Evolutionary conservation across 2,888 invertebrate species (phyloP).

Genomic region (Dione vanillae): DNA sequence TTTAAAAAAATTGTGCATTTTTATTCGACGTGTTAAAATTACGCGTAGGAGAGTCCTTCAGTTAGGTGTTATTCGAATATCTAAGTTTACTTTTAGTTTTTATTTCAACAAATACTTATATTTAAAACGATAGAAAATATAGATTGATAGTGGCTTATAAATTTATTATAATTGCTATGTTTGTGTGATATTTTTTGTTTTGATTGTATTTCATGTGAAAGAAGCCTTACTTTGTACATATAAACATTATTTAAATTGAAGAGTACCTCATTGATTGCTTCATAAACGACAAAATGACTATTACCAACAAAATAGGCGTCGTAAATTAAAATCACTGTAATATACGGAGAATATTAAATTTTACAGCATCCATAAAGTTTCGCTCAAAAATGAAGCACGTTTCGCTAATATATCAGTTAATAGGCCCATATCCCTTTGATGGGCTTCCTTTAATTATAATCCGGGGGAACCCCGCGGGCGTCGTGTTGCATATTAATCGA

Average conservation of each 20-base stretch:
- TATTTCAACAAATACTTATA: not conserved
- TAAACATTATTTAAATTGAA: slow-evolving; percentile 13
- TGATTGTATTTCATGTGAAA: not conserved
- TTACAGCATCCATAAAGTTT: slow-evolving; percentile 32
- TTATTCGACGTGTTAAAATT: not conserved
- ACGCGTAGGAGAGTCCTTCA: not conserved
- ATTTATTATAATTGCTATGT: not conserved
- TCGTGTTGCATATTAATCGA: slow-evolving; percentile 63
- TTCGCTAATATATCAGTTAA: slow-evolving; percentile 64
- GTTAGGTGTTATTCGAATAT: slow-evolving; percentile 5
- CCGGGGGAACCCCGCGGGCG: slow-evolving; percentile 55
- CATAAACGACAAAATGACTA: slow-evolving; percentile 19
- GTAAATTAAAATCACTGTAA: slow-evolving; percentile 30
- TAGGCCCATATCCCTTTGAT: slow-evolving; percentile 53
- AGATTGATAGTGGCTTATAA: not conserved
- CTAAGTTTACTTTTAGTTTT: not conserved
- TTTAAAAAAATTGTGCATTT: slow-evolving; percentile 11
- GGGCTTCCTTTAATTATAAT: slow-evolving; percentile 63
- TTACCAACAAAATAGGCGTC: slow-evolving; percentile 9
- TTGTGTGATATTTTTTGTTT: not conserved
- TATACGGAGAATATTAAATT: slow-evolving; percentile 30
- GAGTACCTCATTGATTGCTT: slow-evolving; percentile 16
- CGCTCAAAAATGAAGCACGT: slow-evolving; percentile 52
- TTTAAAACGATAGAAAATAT: not conserved
- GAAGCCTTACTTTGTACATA: not conserved